Percentiles rank a stretch among this genome's conserved stretches.
phyloP scores from a whole-genome alignment of 2,888 invertebrate species.

The Cyclophora albipunctata region DNA sequence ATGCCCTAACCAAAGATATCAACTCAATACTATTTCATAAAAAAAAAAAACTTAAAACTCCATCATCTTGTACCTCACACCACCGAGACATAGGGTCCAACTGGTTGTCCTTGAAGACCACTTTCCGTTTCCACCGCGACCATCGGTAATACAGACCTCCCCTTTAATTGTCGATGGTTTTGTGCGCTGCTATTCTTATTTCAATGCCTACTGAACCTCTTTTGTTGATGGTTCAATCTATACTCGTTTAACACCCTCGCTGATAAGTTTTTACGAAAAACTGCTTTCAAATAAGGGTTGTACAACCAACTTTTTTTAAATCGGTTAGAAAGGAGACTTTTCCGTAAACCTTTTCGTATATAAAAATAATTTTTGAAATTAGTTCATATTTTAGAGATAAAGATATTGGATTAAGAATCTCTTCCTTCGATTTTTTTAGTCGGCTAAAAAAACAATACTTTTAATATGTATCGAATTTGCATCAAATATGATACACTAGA shows the following conservation, averaged over 20 bases:
- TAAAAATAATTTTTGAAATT: background rate
- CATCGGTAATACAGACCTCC: constrained; percentile 25
- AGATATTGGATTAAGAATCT: background rate
- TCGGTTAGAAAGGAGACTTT: no score
- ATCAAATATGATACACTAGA: background rate
- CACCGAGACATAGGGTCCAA: constrained; percentile 13
- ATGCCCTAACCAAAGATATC: no score
- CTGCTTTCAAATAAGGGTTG: no score
- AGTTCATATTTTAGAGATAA: background rate
- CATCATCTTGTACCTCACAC: no score
- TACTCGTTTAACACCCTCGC: no score
- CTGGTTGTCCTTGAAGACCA: constrained; percentile 62
- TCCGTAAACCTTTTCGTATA: no score
- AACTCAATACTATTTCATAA: no score
- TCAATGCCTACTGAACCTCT: background rate
- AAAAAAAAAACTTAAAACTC: no score
- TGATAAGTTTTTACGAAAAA: no score
- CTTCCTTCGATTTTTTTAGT: background rate
- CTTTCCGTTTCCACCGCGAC: constrained; percentile 62
- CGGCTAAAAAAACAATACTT: background rate
- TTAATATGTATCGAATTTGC: no score
- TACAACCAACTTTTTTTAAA: no score
- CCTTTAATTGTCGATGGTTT: constrained; percentile 9
- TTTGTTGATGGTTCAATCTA: no score
- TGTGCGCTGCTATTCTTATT: background rate